A percentile compares a stretch with the other conserved stretches of the same genome.
phyloP scores from a whole-genome alignment of 2,888 invertebrate species.

The Ophion obscuratus region DNA sequence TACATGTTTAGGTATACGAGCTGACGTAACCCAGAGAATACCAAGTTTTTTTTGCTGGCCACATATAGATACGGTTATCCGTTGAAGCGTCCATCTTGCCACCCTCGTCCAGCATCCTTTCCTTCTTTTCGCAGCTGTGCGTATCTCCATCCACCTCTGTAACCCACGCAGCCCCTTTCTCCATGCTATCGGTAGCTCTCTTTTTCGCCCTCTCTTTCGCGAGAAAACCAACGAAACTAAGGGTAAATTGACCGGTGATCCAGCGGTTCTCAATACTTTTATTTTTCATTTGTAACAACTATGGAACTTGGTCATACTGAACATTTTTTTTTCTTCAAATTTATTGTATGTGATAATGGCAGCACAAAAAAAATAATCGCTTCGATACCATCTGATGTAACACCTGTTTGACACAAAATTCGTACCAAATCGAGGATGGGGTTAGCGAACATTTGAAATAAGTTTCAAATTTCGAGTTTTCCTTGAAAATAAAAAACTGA shows the following conservation, averaged over 20 bases:
- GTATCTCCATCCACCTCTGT: slow-evolving; percentile 66
- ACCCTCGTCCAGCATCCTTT: slow-evolving; percentile 63
- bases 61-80: slow-evolving; percentile 49
- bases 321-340: too few relatives aligned
- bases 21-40: slow-evolving; percentile 37
- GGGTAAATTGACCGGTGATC: slow-evolving; percentile 81
- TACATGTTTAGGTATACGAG: slow-evolving; percentile 21
- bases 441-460: too few relatives aligned
- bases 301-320: too few relatives aligned
- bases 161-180: slow-evolving; percentile 62
- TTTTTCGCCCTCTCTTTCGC: slow-evolving; percentile 73
- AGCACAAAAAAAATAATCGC: too few relatives aligned
- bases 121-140: slow-evolving; percentile 53
- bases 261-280: slow-evolving; percentile 78
- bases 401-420: too few relatives aligned
- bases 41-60: slow-evolving; percentile 48
- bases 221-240: slow-evolving; percentile 75
- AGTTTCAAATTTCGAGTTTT: too few relatives aligned
- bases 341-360: too few relatives aligned
- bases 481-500: too few relatives aligned
- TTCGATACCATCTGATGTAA: too few relatives aligned
- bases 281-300: slow-evolving; percentile 9
- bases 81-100: slow-evolving; percentile 58
- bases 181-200: slow-evolving; percentile 51
- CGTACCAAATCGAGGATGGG: too few relatives aligned